Base-by-base conservation (phyloP, 1,140 invertebrate genomes). In the Drosophila ficusphila region DNA sequence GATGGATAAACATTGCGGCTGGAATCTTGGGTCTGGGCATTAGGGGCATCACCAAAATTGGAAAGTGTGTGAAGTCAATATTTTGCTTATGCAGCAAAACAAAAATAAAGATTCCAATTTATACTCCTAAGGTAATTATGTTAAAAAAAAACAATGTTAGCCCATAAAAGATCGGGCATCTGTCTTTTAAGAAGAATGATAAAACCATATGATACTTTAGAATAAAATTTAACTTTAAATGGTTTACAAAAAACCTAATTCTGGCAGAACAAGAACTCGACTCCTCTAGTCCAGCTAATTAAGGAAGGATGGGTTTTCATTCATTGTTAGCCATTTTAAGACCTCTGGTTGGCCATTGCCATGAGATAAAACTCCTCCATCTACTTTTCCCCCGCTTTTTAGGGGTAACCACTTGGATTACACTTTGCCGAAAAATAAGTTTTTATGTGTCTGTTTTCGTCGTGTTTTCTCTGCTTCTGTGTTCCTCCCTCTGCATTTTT, bases 321-420 rank as follows among this genome's bases (percentile, higher is more conserved):
- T 4, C n/a, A n/a, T n/a, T n/a, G n/a, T n/a, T 5, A 25, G 25
- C 39, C 16, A n/a, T 49, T 23, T 14, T 33, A 27, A 16, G 48
- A 39, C 23, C 48, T 8, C 47, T 38, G 57, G n/a, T 34, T 57
- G 57, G 58, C 48, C 56, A 54, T 38, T 60, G 56, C 49, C 12
- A 27, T 38, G 19, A 56, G 33, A 39, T 39, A 39, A 39, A 39
- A 9, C 7, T 34, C 16, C 47, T n/a, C n/a, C 31, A 7, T n/a
- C 12, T 19, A 18, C 7, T 11, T 34, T 31, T n/a, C 6, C 21
- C 56, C 33, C 21, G 23, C 23, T 12, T 31, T 41, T 27, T 29
- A 23, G 57, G 39, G 68, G 54, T 68, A 54, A 72, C 76, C 69
- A 79, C 76, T 78, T 79, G 76, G 76, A 78, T 78, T 78, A 78